These are phyloP conservation scores for Xiphophorus couchianus DNA, from an alignment of 2,113 vertebrate genomes.

Conservation along the genomic window DNA sequence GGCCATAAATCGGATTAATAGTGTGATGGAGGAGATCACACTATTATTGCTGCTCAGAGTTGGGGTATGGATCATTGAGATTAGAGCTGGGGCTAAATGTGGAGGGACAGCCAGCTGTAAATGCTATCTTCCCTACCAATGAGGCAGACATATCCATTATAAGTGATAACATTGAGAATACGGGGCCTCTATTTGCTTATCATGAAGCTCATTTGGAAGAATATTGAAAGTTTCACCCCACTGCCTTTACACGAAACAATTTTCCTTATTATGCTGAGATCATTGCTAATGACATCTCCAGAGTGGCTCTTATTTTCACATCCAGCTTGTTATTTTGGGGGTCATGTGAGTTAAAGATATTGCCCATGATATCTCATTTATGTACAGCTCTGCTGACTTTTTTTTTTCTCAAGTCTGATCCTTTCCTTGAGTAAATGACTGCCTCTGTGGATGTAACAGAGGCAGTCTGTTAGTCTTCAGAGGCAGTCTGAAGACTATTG, in stretches of 20 bases:
- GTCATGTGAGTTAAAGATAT: slow-evolving; percentile 25
- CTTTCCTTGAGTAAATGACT: slow-evolving; percentile 16
- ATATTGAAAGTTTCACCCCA: slow-evolving; percentile 27
- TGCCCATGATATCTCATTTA: slow-evolving; percentile 15
- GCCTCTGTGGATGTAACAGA: background rate
- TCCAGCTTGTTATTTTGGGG: slow-evolving; percentile 20
- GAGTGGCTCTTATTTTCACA: slow-evolving; percentile 6
- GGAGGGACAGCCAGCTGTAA: slow-evolving; percentile 43
- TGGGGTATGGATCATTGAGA: slow-evolving; percentile 62
- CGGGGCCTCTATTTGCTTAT: slow-evolving; percentile 19
- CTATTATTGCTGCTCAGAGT: slow-evolving; percentile 48
- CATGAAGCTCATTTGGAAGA: slow-evolving; percentile 10
- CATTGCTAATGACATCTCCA: background rate
- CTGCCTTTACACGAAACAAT: slow-evolving; percentile 1
- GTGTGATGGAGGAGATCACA: slow-evolving; percentile 58
- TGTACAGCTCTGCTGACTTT: slow-evolving; percentile 10
- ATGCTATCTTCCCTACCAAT: slow-evolving; percentile 55
- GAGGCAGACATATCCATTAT: slow-evolving; percentile 27
- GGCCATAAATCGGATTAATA: slow-evolving; percentile 71
- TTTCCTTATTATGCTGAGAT: slow-evolving; percentile 25
- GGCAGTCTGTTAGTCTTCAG: too few relatives aligned
- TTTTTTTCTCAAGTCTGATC: background rate
- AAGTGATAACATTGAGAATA: slow-evolving; percentile 4
- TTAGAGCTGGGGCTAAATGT: slow-evolving; percentile 56
- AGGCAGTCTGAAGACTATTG: too few relatives aligned